Base-by-base conservation (phyloP, 2,888 invertebrate genomes). In the Drosophila barbarae region DNA sequence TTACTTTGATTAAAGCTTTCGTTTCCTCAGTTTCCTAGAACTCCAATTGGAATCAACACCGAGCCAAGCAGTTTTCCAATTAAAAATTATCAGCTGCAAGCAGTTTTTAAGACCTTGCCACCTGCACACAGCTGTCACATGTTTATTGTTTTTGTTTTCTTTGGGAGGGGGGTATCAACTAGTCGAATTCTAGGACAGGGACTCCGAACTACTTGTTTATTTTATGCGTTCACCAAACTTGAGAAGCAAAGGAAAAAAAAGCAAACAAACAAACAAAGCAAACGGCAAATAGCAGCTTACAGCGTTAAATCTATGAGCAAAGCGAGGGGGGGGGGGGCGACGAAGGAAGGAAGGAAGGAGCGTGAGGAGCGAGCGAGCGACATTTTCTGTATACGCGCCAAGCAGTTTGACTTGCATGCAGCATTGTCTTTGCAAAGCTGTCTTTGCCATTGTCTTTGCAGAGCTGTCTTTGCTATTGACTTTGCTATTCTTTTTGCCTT, bases 311-410 rank as follows among this genome's bases (percentile, higher is more conserved):
- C 66, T 39, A 23, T n/a, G 46, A 47, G 8, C 13, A 13, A 13
- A 15, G 12, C 7, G 7, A 26, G 13, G 23, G 8, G 41, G 13
- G 23, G 8, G 41, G n/a, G n/a, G 7, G 26, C 26, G 26, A n/a
- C 49, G 67, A 61, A 52, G n/a, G 57, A 44, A n/a, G 32, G 41
- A 23, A 54, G 44, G 28, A 39, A 32, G 52, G 41, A 23, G 41
- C 46, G 39, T 21, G 18, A 23, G 30, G 32, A 35, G n/a, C 44
- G 21, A 80, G 55, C 51, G 63, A 77, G 69, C 82, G 79, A 84
- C 82, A 81, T 84, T 78, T 82, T 82, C 79, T 78, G 70, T 82
- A 72, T 79, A 79, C 72, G 68, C 70, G 72, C 21, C 42, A 59
- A 56, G 60, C 57, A 64, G 66, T 73, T 32, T 58, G 46, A 51